Evolutionary conservation across 2,888 invertebrate species (phyloP).

Genomic region (Diarsia brunnea): DNA sequence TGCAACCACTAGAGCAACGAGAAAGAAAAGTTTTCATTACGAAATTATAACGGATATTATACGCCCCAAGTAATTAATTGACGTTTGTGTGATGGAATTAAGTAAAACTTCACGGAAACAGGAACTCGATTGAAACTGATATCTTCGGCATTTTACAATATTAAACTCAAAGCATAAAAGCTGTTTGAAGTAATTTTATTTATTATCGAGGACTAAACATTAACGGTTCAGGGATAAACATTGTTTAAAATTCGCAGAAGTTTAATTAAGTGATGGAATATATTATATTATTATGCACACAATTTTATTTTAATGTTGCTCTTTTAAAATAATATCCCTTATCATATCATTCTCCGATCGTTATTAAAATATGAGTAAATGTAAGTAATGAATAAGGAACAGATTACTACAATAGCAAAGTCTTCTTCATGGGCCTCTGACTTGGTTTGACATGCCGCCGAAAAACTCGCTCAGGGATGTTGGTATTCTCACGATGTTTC

Average conservation of each 20-base stretch:
- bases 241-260: conserved; percentile 1
- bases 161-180: neutral
- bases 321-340: neutral
- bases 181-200: neutral
- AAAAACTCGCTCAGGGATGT: too few relatives aligned
- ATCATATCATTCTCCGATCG: neutral
- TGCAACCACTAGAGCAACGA: too few relatives aligned
- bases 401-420: too few relatives aligned
- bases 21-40: neutral
- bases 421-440: too few relatives aligned
- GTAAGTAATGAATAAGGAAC: too few relatives aligned
- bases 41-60: neutral
- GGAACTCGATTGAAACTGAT: neutral
- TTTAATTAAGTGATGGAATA: neutral
- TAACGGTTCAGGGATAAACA: too few relatives aligned
- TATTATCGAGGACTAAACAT: neutral
- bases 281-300: neutral
- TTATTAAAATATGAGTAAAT: neutral
- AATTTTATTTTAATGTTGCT: neutral
- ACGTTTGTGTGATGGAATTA: neutral
- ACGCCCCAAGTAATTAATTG: neutral
- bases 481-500: too few relatives aligned
- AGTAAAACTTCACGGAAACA: neutral
- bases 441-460: too few relatives aligned
- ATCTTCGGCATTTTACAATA: neutral